Base-by-base conservation (phyloP, 1,140 invertebrate genomes). In the Plutomurus gul region DNA sequence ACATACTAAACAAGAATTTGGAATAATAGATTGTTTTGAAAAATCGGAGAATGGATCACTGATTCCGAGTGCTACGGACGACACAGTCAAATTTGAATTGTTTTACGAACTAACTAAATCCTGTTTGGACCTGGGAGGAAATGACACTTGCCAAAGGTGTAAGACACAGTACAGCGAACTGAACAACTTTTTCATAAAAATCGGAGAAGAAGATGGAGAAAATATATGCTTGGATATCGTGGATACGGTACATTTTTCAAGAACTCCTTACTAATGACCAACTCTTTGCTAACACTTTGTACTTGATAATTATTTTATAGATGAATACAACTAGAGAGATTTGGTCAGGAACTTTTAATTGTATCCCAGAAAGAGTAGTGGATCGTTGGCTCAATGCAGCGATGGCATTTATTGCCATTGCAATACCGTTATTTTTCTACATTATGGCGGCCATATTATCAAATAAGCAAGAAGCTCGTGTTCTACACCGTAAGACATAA, bases 141-240 rank as follows among this genome's bases (percentile, higher is more conserved):
- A 71, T 16, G 40, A 56, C 1, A 80, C 81, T 13, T 83, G 82
- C 25, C 30, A 60, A 18, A 40, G 71, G 1, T 84, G 83, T 60
- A 73, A 46, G 5, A 49, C 37, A 2, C 4, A 75, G 6, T 84
- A 84, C 36, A 40, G 70, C 13, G 1, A 81, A 13, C 37, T 84
- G 10, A 84, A 82, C 39, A 27, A 74, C 7, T 76, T 77, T 56
- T 84, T 81, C 33, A 79, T 83, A 10, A 47, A 78, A 47, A 77
- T 84, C 43, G 46, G 46, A 56, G 73, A 79, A 22, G 22, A 56
- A 10, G 60, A 74, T 25, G 81, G 79, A 36, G 83, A 82, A 46
- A 79, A 77, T 46, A 40, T 84, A 16, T 84, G 83, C 27, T 43
- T 84, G 33, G 83, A 84, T 73, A 73, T 82, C 37, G 81, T 84